These are phyloP conservation scores for Drosophila repleta DNA, from an alignment of 1,140 invertebrate species.

Conservation along the genomic window DNA sequence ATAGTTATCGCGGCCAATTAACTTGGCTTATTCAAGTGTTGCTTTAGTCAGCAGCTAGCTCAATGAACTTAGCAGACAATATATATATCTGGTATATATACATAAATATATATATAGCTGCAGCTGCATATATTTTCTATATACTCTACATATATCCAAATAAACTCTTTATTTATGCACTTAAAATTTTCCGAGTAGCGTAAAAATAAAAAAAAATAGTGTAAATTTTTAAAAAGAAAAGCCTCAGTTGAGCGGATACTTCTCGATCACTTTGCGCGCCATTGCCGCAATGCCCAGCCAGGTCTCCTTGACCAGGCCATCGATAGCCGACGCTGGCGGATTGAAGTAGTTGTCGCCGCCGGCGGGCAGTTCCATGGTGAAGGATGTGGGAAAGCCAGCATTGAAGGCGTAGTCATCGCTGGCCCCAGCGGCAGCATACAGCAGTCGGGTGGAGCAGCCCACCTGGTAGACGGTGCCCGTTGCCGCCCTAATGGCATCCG, in stretches of 20 bases:
- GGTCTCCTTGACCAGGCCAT: conserved; percentile 87
- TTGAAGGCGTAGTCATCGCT: conserved; percentile 88
- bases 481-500: conserved; percentile 83
- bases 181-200: too few relatives aligned
- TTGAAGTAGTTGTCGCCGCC: conserved; percentile 86
- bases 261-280: conserved; percentile 61
- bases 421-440: conserved; percentile 85
- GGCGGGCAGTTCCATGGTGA: conserved; percentile 89
- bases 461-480: conserved; percentile 85
- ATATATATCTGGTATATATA: neutral
- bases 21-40: conserved; percentile 35
- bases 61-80: neutral
- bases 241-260: conserved; percentile 56
- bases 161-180: too few relatives aligned
- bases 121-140: neutral
- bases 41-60: neutral
- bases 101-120: too few relatives aligned
- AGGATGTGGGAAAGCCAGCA: conserved; percentile 87
- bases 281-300: conserved; percentile 86
- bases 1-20: conserved; percentile 37
- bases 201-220: too few relatives aligned
- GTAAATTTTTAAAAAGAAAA: too few relatives aligned
- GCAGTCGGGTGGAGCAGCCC: conserved; percentile 86
- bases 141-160: too few relatives aligned
- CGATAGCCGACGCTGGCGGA: conserved; percentile 87